phyloP scores from a whole-genome alignment of 1,140 invertebrate genomes.

The Cyclina sinensis region DNA sequence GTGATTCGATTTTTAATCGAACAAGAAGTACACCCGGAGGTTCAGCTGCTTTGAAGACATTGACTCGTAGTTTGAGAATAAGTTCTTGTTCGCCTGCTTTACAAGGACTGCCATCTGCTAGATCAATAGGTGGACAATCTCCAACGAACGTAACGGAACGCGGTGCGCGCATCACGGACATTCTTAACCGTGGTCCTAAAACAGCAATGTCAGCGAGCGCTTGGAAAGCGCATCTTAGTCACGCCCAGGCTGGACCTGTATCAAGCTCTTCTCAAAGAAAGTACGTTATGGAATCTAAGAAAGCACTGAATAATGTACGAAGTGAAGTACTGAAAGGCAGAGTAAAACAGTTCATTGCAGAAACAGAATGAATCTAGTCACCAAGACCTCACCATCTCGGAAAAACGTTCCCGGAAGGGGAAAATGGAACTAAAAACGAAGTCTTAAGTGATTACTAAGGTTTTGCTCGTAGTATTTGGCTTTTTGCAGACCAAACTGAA shows the following conservation, averaged over 20 bases:
- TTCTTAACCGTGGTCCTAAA: constrained; percentile 74
- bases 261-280: constrained; percentile 71
- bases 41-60: constrained; percentile 29
- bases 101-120: constrained; percentile 15
- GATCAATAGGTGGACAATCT: constrained; percentile 21
- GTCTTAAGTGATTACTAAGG: too few relatives aligned
- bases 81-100: constrained; percentile 13
- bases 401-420: too few relatives aligned
- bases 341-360: constrained; percentile 73
- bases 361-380: constrained; percentile 4
- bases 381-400: too few relatives aligned
- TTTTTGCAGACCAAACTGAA: too few relatives aligned
- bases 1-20: constrained; percentile 36
- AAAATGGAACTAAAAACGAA: too few relatives aligned
- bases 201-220: constrained; percentile 75
- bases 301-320: constrained; percentile 70
- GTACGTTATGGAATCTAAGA: constrained; percentile 72
- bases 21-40: constrained; percentile 9
- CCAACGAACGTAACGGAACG: constrained; percentile 4
- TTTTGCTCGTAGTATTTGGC: too few relatives aligned
- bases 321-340: constrained; percentile 67
- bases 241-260: constrained; percentile 65
- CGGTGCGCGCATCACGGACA: constrained; percentile 75
- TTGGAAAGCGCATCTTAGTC: constrained; percentile 75
- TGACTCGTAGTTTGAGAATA: constrained; percentile 41